phyloP scores from a whole-genome alignment of 2,797 vertebrate genomes.

The Thamnophis elegans region DNA sequence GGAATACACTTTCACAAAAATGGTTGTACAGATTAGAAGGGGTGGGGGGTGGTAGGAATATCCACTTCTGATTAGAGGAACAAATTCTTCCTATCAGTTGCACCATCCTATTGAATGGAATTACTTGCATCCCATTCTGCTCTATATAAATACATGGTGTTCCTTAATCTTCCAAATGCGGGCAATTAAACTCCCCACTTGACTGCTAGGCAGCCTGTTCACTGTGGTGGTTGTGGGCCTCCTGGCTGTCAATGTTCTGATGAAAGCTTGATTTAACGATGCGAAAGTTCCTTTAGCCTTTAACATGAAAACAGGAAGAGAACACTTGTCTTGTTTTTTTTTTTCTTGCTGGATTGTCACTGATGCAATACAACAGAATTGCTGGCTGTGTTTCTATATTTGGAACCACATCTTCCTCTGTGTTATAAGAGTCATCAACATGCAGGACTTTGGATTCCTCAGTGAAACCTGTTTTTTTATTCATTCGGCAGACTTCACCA shows the following conservation, averaged over 20 bases:
- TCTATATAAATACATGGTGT: neutral
- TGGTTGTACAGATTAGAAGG: neutral
- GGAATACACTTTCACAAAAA: neutral
- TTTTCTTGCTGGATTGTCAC: slow-evolving; percentile 52
- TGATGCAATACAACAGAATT: slow-evolving; percentile 57
- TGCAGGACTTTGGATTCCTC: neutral
- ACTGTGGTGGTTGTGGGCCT: neutral
- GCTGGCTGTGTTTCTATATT: slow-evolving; percentile 36
- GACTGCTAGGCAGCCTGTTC: neutral
- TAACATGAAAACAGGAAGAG: slow-evolving; percentile 65
- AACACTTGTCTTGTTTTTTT: slow-evolving; percentile 51
- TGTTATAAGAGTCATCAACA: slow-evolving; percentile 42
- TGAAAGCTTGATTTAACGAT: slow-evolving; percentile 17
- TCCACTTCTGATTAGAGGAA: neutral
- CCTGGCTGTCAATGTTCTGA: slow-evolving; percentile 17
- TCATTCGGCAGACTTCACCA: neutral
- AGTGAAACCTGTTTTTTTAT: neutral
- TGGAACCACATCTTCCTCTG: neutral
- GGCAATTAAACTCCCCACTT: neutral
- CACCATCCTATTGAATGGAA: neutral
- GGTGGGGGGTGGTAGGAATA: accelerated
- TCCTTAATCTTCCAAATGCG: neutral
- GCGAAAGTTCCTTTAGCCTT: slow-evolving; percentile 45
- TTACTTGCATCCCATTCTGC: neutral
- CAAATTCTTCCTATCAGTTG: neutral